Base-by-base conservation (phyloP, 2,797 vertebrate species). In the Anabas testudineus region DNA sequence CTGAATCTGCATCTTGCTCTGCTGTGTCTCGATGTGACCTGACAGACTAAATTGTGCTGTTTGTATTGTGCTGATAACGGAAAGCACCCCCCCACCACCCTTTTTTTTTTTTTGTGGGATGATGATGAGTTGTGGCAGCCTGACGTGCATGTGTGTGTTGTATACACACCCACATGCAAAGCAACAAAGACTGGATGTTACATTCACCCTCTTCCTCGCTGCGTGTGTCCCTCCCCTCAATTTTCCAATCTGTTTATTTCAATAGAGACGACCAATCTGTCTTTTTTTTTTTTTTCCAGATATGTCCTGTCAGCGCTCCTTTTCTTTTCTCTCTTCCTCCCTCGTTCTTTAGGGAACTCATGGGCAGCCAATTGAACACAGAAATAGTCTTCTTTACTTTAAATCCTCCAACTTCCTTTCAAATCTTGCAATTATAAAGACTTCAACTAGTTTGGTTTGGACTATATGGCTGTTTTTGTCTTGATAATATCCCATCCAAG, bases 81-180 rank as follows among this genome's bases (percentile, higher is more conserved):
- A 49, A 62, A 73, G 61, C 70, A 56, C 54, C 67, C 54, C 30
- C 49, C 22, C 61, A 28, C 22, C 36, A 14, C 7, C 28, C 32
- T 19, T 16, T 2, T 52, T 52, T 19, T 63, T 24, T 74, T 76
- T 80, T 70, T 59, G 75, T 76, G 67, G 66, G 84, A 80, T 49
- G 82, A 49, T 83, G 84, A 88, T 87, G 87, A 85, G 78, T 79
- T 88, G 82, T 85, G 87, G 79, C 90, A 88, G 81, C 71, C 71
- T 75, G 82, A 78, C 41, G 72, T 74, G 71, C 73, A 72, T 73
- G 74, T 79, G 72, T 76, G 26, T 68, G 54, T 52, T 51, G 54
- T 73, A 59, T 41, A 9, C 76, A 16, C 84, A 81, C 76, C 83
- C 80, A 84, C 82, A 67, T 70, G 65, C 72, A 67, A 70, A 61